Evolutionary conservation across 2,797 vertebrate species (phyloP).

Genomic region (Zenarchopterus dispar): DNA sequence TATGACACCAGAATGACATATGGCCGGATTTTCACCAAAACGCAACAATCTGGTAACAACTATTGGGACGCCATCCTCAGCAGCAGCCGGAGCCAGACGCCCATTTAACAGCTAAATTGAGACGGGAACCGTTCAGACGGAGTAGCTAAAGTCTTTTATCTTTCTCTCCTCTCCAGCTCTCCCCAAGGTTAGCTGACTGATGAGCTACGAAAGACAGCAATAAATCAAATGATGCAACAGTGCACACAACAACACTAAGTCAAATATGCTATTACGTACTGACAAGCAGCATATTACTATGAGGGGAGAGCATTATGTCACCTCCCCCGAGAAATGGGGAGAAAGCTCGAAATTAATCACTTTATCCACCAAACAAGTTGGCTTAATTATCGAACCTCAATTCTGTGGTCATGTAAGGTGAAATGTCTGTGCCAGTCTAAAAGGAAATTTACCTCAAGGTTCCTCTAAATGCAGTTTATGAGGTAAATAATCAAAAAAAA

Average conservation of each 20-base stretch:
- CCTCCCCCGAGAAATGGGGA: slow-evolving; percentile 50
- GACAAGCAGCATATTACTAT: slow-evolving; percentile 60
- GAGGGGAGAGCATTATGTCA: slow-evolving; percentile 46
- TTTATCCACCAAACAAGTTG: slow-evolving; percentile 23
- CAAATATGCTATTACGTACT: slow-evolving; percentile 60
- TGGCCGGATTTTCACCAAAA: slow-evolving; percentile 55
- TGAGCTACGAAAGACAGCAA: slow-evolving; percentile 56
- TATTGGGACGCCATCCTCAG: slow-evolving; percentile 37
- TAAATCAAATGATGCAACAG: slow-evolving; percentile 71
- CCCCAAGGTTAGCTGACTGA: slow-evolving; percentile 73
- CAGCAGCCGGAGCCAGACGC: slow-evolving; percentile 48
- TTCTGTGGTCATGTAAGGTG: neutral
- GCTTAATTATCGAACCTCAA: slow-evolving; percentile 1
- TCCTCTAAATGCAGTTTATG: too few species aligned
- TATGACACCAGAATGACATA: slow-evolving; percentile 39
- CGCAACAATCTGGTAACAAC: slow-evolving; percentile 46
- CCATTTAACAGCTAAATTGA: slow-evolving; percentile 68
- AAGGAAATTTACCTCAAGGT: too few species aligned
- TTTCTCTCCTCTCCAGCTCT: slow-evolving; percentile 52
- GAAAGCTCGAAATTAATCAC: slow-evolving; percentile 39
- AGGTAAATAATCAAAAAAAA: too few species aligned
- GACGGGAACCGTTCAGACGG: slow-evolving; percentile 67
- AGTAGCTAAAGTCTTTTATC: slow-evolving; percentile 71
- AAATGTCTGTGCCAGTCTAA: neutral
- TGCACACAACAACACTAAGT: slow-evolving; percentile 47